Evolutionary conservation across 2,113 vertebrate genomes (phyloP).

Genomic region (Esox niger): DNA sequence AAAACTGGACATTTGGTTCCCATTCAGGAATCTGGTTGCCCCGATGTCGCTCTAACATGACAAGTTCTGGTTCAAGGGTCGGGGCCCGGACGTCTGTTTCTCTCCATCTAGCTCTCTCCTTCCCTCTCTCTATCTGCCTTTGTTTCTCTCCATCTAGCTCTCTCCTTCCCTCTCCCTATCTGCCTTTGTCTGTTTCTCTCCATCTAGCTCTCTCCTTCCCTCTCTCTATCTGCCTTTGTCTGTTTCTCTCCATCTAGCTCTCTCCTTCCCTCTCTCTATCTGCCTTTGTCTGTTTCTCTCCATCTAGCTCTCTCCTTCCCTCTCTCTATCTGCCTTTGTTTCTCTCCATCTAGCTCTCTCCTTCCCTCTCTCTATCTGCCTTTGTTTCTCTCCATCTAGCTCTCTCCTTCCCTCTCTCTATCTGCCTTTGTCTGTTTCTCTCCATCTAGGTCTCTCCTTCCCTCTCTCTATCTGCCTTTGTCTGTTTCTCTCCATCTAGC

Average conservation of each 20-base stretch:
- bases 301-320: background rate
- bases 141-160: conserved; percentile 8
- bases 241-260: conserved; percentile 8
- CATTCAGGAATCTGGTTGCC: conserved; percentile 31
- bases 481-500: background rate
- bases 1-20: conserved; percentile 41
- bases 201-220: background rate
- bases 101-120: too few relatives aligned
- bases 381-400: too few relatives aligned
- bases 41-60: conserved; percentile 19
- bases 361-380: too few relatives aligned
- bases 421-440: background rate
- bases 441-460: conserved; percentile 11
- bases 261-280: background rate
- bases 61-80: conserved; percentile 34
- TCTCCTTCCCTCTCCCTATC: background rate
- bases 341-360: conserved; percentile 20
- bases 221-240: background rate
- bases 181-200: too few relatives aligned
- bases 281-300: too few relatives aligned
- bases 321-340: background rate
- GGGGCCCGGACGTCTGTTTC: too few relatives aligned
- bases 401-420: background rate
- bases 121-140: background rate
- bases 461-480: background rate